Conservation (phyloP, 2,888 invertebrate species). For the Acanthosepion lycidas region DNA sequence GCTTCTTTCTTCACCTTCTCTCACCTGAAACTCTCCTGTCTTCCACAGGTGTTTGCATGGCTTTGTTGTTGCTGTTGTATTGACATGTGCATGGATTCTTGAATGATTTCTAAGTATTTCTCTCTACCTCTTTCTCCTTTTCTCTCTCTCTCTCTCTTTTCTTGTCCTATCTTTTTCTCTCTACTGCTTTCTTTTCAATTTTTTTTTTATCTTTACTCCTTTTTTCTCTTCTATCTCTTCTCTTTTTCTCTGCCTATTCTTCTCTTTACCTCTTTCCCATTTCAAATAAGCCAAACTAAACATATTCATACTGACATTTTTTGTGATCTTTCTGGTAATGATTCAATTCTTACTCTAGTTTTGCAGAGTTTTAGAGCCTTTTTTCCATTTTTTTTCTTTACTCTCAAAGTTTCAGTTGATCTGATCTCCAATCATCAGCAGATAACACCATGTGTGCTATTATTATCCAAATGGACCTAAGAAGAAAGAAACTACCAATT, state of each 20-base stretch:
- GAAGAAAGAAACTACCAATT: not conserved
- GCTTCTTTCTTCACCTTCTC: conserved; percentile 44
- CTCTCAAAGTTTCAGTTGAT: not conserved
- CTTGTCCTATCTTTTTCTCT: not conserved
- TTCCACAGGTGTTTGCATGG: conserved; percentile 48
- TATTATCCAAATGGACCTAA: not conserved
- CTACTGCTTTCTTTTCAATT: not conserved
- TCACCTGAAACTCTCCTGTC: conserved; percentile 44
- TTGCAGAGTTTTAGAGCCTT: not conserved
- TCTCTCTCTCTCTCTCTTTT: not conserved
- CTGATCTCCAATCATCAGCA: not conserved
- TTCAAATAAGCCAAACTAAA: not conserved
- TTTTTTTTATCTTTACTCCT: not conserved
- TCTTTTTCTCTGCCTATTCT: not conserved
- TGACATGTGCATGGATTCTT: not conserved
- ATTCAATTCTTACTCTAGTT: not conserved
- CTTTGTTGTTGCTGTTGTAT: not conserved
- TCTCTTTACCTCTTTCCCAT: not conserved
- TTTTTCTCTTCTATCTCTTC: not conserved
- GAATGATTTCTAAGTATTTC: not conserved
- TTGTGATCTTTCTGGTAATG: not conserved
- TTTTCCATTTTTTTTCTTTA: not conserved
- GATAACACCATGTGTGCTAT: not conserved
- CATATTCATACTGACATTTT: not conserved
- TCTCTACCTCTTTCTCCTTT: not conserved